phyloP scores from a whole-genome alignment of 2,797 vertebrate species.

The Cuniculus paca region DNA sequence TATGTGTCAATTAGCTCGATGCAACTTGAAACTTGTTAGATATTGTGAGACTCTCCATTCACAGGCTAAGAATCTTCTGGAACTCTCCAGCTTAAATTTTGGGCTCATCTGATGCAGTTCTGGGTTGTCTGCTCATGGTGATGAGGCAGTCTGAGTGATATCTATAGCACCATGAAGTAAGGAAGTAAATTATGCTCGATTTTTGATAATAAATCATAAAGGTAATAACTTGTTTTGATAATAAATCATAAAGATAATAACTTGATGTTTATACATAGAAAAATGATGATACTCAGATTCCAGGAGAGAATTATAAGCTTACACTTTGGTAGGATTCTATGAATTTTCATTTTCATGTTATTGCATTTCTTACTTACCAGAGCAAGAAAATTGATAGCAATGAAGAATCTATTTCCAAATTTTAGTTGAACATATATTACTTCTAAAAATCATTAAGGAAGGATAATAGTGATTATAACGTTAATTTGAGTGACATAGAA shows the following conservation, averaged over 20 bases:
- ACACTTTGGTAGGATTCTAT: not conserved
- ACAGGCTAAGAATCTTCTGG: not conserved
- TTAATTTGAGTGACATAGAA: not conserved
- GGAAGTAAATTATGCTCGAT: not conserved
- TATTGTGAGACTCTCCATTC: not conserved
- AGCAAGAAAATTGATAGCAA: not conserved
- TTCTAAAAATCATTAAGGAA: not conserved
- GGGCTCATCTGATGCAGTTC: not conserved
- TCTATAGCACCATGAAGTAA: not conserved
- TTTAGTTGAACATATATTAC: not conserved
- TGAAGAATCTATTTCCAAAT: not conserved
- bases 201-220: not conserved
- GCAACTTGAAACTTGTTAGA: not conserved
- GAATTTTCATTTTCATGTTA: constrained; percentile 1
- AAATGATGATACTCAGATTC: not conserved
- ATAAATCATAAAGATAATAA: not conserved
- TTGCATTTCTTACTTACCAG: not conserved
- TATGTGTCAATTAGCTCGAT: not conserved
- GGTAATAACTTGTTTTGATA: not conserved
- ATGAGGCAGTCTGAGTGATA: not conserved
- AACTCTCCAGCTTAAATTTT: not conserved
- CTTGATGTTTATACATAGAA: not conserved
- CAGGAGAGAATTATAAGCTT: not conserved
- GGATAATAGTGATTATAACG: not conserved
- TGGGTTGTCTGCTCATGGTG: not conserved